Base-by-base conservation (phyloP, 2,888 invertebrate species). In the Macaria notata region DNA sequence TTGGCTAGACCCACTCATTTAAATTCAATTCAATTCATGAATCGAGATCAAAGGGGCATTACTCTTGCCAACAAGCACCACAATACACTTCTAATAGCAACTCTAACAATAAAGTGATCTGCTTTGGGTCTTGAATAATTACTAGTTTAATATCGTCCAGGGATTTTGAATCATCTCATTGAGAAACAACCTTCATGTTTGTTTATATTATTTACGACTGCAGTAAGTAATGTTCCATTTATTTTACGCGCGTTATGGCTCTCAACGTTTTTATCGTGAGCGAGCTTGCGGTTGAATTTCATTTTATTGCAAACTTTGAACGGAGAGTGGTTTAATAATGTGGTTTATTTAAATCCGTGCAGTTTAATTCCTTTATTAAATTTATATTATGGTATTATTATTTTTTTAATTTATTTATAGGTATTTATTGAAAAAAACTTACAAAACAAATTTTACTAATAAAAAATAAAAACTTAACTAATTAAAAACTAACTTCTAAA, bases 1-100 rank as follows among this genome's bases (percentile, higher is more conserved):
- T 82, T 77, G 65, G 66, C 63, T 72, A 71, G 67, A 69, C 44
- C 30, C 31, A 19, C 68, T 64, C 59, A 68, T 70, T 78, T 72
- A 68, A 72, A 76, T 72, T 77, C 71, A 74, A 74, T 75, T 75
- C 73, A 72, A 78, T 78, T 79, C 77, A 75, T 72, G 74, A 68
- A 71, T 58, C 46, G 66, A 86, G 83, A 88, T 88, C 86, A 88
- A 88, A 89, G 88, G 69, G 69, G 33, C 53, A 65, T 69, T 66
- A 36, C 69, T 72, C 68, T 76, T 79, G 79, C 77, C 78, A 66
- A 70, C 65, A 65, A 66, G 70, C 65, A 64, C 69, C 70, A 70
- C 71, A 70, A 75, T 55, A 68, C 62, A 63, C 54, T 54, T 54
- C 54, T 50, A 50, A 36, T 50, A 50, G 44, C 42, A 29, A 42